Evolutionary conservation across 2,113 vertebrate species (phyloP).

Genomic region (Paraplagusia blochii): DNA sequence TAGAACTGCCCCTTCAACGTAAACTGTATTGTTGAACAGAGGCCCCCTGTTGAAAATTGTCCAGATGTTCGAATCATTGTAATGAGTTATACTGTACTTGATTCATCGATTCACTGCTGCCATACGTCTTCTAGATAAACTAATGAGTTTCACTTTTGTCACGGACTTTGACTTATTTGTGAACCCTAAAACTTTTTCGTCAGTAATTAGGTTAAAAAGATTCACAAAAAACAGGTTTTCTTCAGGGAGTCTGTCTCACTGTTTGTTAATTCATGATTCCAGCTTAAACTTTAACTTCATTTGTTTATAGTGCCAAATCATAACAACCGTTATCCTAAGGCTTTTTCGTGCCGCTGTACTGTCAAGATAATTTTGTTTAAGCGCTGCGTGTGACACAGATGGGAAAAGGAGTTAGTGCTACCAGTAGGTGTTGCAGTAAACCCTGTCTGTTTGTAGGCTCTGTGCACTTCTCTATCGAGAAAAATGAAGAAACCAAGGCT

Average conservation of each 20-base stretch:
- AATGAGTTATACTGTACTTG: too few relatives aligned
- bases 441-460: slow-evolving; percentile 31
- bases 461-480: too few relatives aligned
- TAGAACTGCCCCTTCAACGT: too few relatives aligned
- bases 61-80: too few relatives aligned
- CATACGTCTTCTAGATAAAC: too few relatives aligned
- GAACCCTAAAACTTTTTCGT: slow-evolving; percentile 54
- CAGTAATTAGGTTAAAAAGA: slow-evolving; percentile 17
- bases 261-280: slow-evolving; percentile 50
- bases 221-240: slow-evolving; percentile 60
- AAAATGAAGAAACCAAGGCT: too few relatives aligned
- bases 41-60: slow-evolving; percentile 29
- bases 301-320: too few relatives aligned
- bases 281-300: too few relatives aligned
- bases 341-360: slow-evolving; percentile 19
- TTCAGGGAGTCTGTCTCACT: slow-evolving; percentile 43
- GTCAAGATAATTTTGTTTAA: slow-evolving; percentile 9
- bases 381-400: not conserved
- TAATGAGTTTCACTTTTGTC: slow-evolving; percentile 35
- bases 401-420: not conserved
- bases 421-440: slow-evolving; percentile 61
- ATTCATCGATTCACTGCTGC: too few relatives aligned
- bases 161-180: slow-evolving; percentile 50
- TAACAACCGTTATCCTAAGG: too few relatives aligned
- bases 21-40: too few relatives aligned